Conservation (phyloP, 2,888 invertebrate species). For the Eupithecia inturbata region DNA sequence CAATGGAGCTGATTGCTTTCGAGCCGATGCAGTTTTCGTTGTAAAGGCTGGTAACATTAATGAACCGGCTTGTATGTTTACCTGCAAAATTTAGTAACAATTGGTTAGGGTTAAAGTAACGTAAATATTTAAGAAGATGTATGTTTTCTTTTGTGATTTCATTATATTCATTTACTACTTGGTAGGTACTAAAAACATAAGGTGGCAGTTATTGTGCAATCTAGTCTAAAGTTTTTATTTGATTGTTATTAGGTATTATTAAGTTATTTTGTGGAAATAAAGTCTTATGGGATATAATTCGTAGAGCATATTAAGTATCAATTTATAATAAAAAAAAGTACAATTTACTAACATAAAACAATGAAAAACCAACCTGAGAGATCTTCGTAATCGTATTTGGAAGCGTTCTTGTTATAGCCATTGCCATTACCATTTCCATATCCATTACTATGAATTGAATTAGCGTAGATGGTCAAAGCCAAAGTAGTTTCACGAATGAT, state of each 20-base stretch:
- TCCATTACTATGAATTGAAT: slow-evolving; percentile 59
- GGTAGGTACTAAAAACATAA: not conserved
- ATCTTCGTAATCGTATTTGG: not conserved
- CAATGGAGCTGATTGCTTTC: slow-evolving; percentile 74
- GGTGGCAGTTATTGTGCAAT: no score
- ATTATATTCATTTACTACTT: not conserved
- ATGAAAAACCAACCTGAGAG: not conserved
- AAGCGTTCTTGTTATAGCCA: slow-evolving; percentile 34
- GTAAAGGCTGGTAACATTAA: slow-evolving; percentile 70
- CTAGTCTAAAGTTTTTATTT: no score
- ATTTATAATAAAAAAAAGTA: no score
- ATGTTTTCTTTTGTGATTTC: not conserved
- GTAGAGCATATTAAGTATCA: no score
- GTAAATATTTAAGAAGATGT: not conserved
- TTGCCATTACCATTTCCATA: slow-evolving; percentile 51
- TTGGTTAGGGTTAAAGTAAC: not conserved
- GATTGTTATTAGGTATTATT: no score
- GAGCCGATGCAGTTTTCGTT: slow-evolving; percentile 77
- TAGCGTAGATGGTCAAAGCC: slow-evolving; percentile 82
- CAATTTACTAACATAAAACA: not conserved
- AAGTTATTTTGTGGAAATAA: no score
- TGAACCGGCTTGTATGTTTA: slow-evolving; percentile 45
- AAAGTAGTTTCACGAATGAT: slow-evolving; percentile 90
- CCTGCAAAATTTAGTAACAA: slow-evolving; percentile 23
- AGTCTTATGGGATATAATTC: no score